Conservation (phyloP, 1,140 invertebrate species). For the Portunus trituberculatus region DNA sequence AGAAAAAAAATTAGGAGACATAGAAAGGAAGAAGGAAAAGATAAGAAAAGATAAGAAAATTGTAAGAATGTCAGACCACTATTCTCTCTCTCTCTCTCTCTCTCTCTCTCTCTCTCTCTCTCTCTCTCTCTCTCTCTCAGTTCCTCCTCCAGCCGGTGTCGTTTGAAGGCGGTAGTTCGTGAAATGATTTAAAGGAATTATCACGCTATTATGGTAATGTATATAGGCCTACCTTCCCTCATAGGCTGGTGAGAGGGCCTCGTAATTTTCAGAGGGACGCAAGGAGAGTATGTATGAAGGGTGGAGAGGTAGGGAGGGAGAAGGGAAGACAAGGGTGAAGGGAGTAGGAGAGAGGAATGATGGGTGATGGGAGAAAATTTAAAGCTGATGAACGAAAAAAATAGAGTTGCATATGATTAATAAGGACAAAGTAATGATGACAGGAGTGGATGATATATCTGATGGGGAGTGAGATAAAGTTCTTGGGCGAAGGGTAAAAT, state of each 20-base stretch:
- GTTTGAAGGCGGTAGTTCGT: not conserved
- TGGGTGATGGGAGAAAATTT: not conserved
- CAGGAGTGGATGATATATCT: too few species aligned
- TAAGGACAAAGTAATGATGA: too few species aligned
- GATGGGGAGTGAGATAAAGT: too few species aligned
- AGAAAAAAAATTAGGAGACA: not conserved
- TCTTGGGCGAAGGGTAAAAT: too few species aligned
- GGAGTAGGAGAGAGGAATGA: not conserved
- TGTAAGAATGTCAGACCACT: not conserved
- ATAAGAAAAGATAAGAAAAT: too few species aligned
- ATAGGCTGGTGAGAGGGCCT: not conserved
- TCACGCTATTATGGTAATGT: conserved; percentile 16
- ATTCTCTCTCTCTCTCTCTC: not conserved
- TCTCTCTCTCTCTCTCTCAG: not conserved
- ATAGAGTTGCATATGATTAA: too few species aligned
- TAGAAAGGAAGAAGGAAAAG: too few species aligned
- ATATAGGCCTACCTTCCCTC: conserved; percentile 17
- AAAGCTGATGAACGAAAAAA: not conserved
- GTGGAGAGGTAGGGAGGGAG: conserved; percentile 2
- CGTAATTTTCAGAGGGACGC: not conserved
- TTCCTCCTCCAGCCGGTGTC: not conserved
- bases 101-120: conserved; percentile 6
- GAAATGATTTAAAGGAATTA: conserved; percentile 35
- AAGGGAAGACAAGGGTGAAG: not conserved
- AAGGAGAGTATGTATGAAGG: not conserved